These are phyloP conservation scores for Sebastolobus alascanus DNA, from an alignment of 2,797 vertebrate genomes.

Conservation along the genomic window DNA sequence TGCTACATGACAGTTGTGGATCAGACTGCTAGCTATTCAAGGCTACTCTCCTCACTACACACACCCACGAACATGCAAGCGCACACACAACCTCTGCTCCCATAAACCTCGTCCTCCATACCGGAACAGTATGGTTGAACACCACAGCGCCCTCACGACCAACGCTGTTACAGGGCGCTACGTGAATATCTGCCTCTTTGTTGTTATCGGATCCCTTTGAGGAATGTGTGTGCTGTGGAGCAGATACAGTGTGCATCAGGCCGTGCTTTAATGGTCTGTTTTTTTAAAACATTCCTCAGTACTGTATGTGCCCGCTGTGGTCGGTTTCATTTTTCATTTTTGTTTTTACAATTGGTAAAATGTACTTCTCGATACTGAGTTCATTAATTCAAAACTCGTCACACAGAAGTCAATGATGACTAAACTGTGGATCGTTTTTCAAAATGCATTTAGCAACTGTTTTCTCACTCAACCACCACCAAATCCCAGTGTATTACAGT, in stretches of 20 bases:
- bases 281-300: conserved; percentile 35
- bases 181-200: conserved; percentile 23
- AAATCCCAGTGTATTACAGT: background rate
- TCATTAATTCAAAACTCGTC: background rate
- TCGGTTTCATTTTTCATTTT: conserved; percentile 31
- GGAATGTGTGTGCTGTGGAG: conserved; percentile 41
- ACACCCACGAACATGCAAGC: conserved; percentile 3
- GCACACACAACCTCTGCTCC: conserved; percentile 31
- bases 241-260: conserved; percentile 41
- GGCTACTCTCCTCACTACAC: conserved; percentile 49
- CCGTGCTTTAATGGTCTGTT: conserved; percentile 33
- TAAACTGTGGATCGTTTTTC: background rate
- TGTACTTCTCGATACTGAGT: background rate
- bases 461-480: background rate
- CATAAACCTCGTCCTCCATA: conserved; percentile 16
- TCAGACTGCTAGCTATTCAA: conserved; percentile 79
- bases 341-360: background rate
- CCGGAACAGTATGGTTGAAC: conserved; percentile 16
- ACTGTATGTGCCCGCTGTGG: conserved; percentile 19
- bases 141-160: background rate
- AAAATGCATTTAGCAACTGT: background rate
- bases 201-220: conserved; percentile 35
- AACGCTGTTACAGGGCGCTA: conserved; percentile 8
- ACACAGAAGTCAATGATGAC: background rate
- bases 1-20: conserved; percentile 83